These are phyloP conservation scores for Pseudocheirus occidentalis DNA, from an alignment of 2,797 vertebrate genomes.

Conservation along the genomic window DNA sequence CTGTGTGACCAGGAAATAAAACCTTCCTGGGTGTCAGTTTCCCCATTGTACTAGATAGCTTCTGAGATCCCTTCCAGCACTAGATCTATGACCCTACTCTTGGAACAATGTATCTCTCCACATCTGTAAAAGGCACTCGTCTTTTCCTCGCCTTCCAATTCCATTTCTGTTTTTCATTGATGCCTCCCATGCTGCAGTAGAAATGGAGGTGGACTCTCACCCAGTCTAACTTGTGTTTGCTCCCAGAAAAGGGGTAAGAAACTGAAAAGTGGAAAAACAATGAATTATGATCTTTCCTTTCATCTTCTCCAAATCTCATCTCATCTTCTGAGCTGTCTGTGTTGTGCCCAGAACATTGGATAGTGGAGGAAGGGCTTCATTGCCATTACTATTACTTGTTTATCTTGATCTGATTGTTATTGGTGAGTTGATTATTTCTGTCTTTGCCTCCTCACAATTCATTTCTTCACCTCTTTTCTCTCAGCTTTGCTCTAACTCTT, in stretches of 20 bases:
- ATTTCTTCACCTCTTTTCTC: background rate
- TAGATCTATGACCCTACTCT: background rate
- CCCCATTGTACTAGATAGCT: background rate
- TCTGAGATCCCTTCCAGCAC: background rate
- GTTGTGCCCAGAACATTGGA: background rate
- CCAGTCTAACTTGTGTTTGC: background rate
- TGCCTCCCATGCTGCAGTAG: background rate
- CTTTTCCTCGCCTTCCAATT: background rate
- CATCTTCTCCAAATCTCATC: background rate
- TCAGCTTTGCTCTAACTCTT: background rate
- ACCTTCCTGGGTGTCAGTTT: background rate
- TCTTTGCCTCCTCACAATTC: background rate
- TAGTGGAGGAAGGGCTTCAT: background rate
- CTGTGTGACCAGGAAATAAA: background rate
- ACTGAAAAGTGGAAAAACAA: background rate
- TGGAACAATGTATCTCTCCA: background rate
- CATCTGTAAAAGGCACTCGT: background rate
- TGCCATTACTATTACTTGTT: background rate
- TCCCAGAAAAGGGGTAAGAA: background rate
- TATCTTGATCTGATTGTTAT: background rate
- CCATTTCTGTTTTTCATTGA: background rate
- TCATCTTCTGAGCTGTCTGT: background rate
- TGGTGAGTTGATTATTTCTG: background rate
- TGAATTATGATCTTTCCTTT: background rate
- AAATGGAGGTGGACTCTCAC: background rate